Base-by-base conservation (phyloP, 2,113 vertebrate species). In the Hippopotamus amphibius region DNA sequence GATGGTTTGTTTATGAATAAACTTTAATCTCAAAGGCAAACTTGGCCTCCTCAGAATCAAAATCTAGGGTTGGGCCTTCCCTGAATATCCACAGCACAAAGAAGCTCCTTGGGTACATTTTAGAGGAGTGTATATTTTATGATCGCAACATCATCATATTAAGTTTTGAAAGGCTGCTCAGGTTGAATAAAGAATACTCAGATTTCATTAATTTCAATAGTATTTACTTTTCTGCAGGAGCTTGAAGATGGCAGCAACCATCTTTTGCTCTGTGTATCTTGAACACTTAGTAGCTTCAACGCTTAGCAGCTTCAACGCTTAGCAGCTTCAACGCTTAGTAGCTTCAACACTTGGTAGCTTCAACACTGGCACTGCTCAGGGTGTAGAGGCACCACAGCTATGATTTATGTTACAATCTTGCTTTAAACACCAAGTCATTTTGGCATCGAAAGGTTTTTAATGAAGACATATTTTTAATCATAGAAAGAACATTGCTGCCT, bases 361-460 rank as follows among this genome's bases (percentile, higher is more conserved):
- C 37, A 37, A 37, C 37, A 37, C 37, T 1, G 7, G n/a, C 57
- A 8, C 41, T n/a, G 43, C 46, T 13, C 9, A 84, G 41, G 41
- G 21, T 21, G 0, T 50, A n/a, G 16, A 87, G 50, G 72, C 6
- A 63, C 26, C 74, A 26, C 7, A 57, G 19, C 50, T 91, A 43
- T 63, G 50, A 71, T 71, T 94, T 84, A 46, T n/a, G 2, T 37
- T 50, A 33, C 19, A 16, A 91, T 65, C 12, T 76, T 87, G 6
- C 17, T 95, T 93, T 87, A 77, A 82, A 79, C 2, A 88, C 43
- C 77, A 96, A 43, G 57, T 50, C 46, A 94, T 77, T 53, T 33
- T 90, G 37, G 48, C 16, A 59, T 86, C 48, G 69, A 83, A 82
- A 66, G 22, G 1, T 50, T 59, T 72, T 93, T 86, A 87, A 76